phyloP scores from a whole-genome alignment of 1,140 invertebrate species.

The Babylonia areolata region DNA sequence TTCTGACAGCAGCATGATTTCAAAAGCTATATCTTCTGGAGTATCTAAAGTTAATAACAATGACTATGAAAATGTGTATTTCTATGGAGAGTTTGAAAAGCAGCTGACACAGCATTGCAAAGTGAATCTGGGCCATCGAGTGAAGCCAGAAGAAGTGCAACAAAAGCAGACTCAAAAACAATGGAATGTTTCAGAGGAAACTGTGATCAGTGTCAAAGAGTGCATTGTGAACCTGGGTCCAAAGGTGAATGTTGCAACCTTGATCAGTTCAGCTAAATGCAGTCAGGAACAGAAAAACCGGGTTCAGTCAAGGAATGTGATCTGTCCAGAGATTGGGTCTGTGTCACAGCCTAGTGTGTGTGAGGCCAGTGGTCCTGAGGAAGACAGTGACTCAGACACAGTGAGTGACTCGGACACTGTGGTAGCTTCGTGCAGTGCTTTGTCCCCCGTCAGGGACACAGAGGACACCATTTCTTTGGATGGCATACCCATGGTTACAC shows the following conservation, averaged over 20 bases:
- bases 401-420: slow-evolving; percentile 2
- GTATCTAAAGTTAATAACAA: neutral
- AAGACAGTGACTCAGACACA: neutral
- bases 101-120: slow-evolving; percentile 19
- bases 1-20: neutral
- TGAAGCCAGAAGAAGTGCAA: neutral
- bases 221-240: slow-evolving; percentile 14
- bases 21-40: neutral
- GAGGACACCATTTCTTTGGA: neutral
- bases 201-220: neutral
- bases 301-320: neutral
- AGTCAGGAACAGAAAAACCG: neutral
- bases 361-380: neutral
- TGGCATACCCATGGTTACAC: neutral
- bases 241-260: neutral
- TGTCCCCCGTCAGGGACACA: neutral
- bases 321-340: no score
- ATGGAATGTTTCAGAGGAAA: neutral
- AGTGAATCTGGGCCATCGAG: slow-evolving; percentile 17
- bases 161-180: neutral
- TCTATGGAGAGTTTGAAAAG: slow-evolving; percentile 22
- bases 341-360: neutral
- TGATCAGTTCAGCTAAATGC: neutral
- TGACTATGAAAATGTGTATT: slow-evolving; percentile 24
- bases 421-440: neutral